These are phyloP conservation scores for Setophaga kirtlandii DNA, from an alignment of 2,113 vertebrate genomes.

Conservation along the genomic window DNA sequence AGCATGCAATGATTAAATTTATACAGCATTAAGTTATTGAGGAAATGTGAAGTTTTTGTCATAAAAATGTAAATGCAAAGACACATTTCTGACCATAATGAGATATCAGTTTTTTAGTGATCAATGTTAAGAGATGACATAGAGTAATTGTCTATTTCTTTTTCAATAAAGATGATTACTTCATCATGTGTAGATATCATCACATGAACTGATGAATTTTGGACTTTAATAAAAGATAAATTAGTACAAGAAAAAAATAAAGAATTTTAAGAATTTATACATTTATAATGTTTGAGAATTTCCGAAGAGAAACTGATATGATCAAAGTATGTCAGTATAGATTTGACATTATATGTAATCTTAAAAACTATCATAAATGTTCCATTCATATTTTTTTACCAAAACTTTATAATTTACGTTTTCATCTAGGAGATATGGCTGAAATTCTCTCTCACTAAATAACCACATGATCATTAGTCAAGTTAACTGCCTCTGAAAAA, in stretches of 20 bases:
- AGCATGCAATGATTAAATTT: not conserved
- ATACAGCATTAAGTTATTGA: not conserved
- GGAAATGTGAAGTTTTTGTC: not conserved
- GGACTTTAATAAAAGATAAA: not conserved
- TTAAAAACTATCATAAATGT: not conserved
- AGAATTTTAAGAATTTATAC: not conserved
- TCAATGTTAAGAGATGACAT: not conserved
- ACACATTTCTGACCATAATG: not conserved
- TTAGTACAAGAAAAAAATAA: not conserved
- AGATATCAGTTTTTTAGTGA: not conserved
- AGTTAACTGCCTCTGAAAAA: not conserved
- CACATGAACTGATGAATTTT: not conserved
- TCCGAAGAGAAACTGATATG: not conserved
- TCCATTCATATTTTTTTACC: not conserved
- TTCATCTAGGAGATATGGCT: not conserved
- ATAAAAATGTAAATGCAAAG: not conserved
- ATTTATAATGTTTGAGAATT: not conserved
- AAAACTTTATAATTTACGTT: not conserved
- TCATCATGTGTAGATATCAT: not conserved
- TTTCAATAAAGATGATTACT: not conserved
- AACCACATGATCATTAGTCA: not conserved
- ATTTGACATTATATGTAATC: not conserved
- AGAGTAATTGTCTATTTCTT: not conserved
- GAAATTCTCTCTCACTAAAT: not conserved
- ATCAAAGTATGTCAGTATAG: not conserved